Evolutionary conservation across 2,113 vertebrate species (phyloP).

Genomic region (Brachyistius frenatus): DNA sequence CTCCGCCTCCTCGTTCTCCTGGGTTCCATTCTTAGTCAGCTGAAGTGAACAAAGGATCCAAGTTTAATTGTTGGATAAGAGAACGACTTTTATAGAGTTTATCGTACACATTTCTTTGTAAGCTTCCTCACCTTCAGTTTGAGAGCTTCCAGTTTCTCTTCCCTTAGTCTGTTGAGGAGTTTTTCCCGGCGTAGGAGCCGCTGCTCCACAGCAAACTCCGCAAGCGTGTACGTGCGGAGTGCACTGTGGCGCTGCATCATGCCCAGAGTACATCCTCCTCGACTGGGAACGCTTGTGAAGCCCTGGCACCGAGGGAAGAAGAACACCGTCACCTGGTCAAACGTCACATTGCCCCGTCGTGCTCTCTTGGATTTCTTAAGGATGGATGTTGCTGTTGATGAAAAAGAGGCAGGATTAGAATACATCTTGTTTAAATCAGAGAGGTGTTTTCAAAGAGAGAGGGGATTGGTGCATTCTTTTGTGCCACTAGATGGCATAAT

Average conservation of each 20-base stretch:
- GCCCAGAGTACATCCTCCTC: constrained; percentile 95
- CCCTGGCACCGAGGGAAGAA: constrained; percentile 98
- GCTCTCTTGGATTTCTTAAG: constrained; percentile 90
- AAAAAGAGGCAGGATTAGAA: constrained; percentile 14
- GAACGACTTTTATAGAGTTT: neutral
- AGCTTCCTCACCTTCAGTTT: constrained; percentile 86
- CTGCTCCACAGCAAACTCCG: constrained; percentile 91
- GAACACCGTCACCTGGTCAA: constrained; percentile 94
- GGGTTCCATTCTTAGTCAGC: constrained; percentile 90
- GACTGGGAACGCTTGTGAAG: constrained; percentile 96
- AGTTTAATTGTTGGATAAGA: neutral
- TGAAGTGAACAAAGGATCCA: constrained; percentile 52
- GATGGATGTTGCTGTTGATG: constrained; percentile 89
- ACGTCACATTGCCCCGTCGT: constrained; percentile 88
- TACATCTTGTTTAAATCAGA: neutral
- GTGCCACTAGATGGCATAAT: constrained; percentile 69
- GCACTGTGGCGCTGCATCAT: constrained; percentile 91
- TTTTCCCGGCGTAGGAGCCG: constrained; percentile 86
- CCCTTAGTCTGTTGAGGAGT: constrained; percentile 88
- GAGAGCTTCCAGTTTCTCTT: constrained; percentile 91
- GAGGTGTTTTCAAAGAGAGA: neutral
- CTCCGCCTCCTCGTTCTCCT: constrained; percentile 89
- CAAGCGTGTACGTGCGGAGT: constrained; percentile 88
- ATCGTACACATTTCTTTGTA: neutral
- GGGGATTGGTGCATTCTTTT: neutral